Evolutionary conservation across 2,797 vertebrate species (phyloP).

Genomic region (Phoeniculus purpureus): DNA sequence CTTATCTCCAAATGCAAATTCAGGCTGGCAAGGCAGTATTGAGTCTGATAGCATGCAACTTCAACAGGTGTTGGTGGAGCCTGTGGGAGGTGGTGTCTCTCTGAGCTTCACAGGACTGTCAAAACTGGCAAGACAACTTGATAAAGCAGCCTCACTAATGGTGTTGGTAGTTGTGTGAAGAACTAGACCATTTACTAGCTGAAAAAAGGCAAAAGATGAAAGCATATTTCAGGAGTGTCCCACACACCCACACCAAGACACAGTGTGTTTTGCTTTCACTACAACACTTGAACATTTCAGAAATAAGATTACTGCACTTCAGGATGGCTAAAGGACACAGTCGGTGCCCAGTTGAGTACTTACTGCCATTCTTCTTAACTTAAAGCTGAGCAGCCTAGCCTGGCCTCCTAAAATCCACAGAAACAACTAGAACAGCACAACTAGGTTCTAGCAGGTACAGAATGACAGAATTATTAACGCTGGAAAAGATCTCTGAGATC

Average conservation of each 20-base stretch:
- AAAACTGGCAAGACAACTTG: background rate
- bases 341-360: background rate
- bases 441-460: background rate
- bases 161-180: background rate
- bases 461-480: too few species aligned
- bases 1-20: background rate
- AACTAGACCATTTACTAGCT: background rate
- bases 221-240: background rate
- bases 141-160: background rate
- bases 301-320: background rate
- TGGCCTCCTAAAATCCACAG: background rate
- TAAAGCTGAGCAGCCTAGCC: background rate
- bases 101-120: background rate
- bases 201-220: background rate
- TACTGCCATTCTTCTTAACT: background rate
- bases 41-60: slow-evolving; percentile 21
- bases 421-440: background rate
- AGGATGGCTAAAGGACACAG: background rate
- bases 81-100: slow-evolving; percentile 17
- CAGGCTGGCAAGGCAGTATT: background rate
- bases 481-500: too few species aligned
- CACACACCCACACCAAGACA: background rate
- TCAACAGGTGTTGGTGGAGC: background rate
- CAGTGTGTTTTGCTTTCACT: background rate
- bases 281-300: background rate